phyloP scores from a whole-genome alignment of 1,140 invertebrate species.

The Papilio xuthus region DNA sequence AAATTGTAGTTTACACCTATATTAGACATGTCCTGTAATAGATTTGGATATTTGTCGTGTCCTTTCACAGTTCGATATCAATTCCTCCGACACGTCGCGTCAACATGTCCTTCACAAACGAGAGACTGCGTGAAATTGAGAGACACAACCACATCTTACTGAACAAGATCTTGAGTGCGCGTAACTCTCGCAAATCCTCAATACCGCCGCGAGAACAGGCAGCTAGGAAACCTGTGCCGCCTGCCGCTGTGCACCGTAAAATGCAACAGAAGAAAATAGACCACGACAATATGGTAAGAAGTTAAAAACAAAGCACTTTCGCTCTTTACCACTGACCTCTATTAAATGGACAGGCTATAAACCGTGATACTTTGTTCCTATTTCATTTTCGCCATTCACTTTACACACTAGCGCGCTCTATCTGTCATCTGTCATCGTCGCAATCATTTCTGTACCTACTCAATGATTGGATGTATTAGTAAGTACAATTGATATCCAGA shows the following conservation, averaged over 20 bases:
- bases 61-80: slow-evolving; percentile 58
- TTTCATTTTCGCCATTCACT: no score
- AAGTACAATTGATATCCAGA: slow-evolving; percentile 68
- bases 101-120: slow-evolving; percentile 80
- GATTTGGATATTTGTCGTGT: background rate
- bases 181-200: slow-evolving; percentile 62
- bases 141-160: slow-evolving; percentile 78
- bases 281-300: slow-evolving; percentile 75
- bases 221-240: slow-evolving; percentile 52
- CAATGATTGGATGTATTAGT: no score
- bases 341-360: no score
- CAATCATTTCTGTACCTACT: no score
- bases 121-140: slow-evolving; percentile 76
- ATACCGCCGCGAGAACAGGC: slow-evolving; percentile 53
- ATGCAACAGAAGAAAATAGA: slow-evolving; percentile 71
- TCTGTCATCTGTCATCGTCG: no score
- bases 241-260: slow-evolving; percentile 67
- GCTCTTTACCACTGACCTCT: background rate
- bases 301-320: background rate
- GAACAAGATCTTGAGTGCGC: slow-evolving; percentile 73
- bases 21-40: background rate
- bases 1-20: background rate
- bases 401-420: no score
- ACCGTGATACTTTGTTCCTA: no score
- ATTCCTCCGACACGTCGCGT: slow-evolving; percentile 61